Conservation (phyloP, 1,140 invertebrate species). For the Yoshiicerus persimilis region DNA sequence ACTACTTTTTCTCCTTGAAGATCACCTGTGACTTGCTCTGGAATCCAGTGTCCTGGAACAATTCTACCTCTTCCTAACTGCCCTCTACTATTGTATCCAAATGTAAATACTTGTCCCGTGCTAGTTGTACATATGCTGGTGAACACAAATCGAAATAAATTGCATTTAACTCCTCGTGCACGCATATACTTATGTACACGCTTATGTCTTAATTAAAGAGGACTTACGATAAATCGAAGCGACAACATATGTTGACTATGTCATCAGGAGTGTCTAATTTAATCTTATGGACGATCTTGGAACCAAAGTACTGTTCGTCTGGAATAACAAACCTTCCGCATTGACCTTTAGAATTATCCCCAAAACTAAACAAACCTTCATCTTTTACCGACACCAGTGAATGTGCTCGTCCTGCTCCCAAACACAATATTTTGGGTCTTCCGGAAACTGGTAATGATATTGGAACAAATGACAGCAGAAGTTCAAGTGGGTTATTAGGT, state of each 20-base stretch:
- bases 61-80: conserved; percentile 37
- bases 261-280: conserved; percentile 34
- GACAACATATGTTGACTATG: conserved; percentile 24
- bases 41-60: conserved; percentile 57
- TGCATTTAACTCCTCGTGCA: too few relatives aligned
- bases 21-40: conserved; percentile 73
- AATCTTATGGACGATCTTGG: conserved; percentile 67
- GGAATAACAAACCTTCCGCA: conserved; percentile 81
- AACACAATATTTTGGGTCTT: conserved; percentile 60
- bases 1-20: conserved; percentile 78
- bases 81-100: conserved; percentile 40
- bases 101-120: conserved; percentile 58
- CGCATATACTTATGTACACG: too few relatives aligned
- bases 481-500: conserved; percentile 66
- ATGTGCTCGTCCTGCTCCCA: conserved; percentile 86
- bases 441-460: conserved; percentile 68
- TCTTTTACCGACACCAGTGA: conserved; percentile 75
- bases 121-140: conserved; percentile 30
- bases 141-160: neutral
- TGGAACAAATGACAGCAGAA: conserved; percentile 72
- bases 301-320: conserved; percentile 73
- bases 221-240: conserved; percentile 66
- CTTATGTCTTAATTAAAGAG: too few relatives aligned
- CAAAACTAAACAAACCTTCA: conserved; percentile 78
- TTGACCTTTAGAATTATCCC: conserved; percentile 93